phyloP scores from a whole-genome alignment of 2,797 vertebrate species.

The Mus minutoides region DNA sequence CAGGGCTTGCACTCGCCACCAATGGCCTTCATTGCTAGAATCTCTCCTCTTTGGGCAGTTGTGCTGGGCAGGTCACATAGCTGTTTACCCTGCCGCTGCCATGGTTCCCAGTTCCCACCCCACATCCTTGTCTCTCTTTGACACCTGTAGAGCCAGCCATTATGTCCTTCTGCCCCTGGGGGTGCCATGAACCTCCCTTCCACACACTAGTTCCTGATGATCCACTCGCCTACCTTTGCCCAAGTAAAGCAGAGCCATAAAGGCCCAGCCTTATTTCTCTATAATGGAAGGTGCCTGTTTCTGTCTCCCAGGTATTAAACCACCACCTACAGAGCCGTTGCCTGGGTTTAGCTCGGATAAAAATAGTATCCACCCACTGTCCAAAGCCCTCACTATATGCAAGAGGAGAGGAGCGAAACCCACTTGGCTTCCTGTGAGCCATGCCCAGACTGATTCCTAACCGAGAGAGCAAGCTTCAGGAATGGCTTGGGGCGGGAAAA shows the following conservation, averaged over 20 bases:
- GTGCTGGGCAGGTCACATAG: not conserved
- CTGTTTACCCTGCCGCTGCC: not conserved
- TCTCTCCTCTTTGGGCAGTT: slow-evolving; percentile 22
- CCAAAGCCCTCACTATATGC: not conserved
- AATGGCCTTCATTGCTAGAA: not conserved
- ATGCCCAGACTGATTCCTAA: not conserved
- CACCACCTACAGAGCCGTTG: not conserved
- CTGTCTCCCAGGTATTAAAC: not conserved
- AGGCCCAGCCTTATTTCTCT: not conserved
- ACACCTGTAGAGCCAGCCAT: not conserved
- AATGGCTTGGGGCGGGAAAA: too few species aligned
- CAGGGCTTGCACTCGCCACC: not conserved
- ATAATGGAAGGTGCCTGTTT: not conserved
- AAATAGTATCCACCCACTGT: not conserved
- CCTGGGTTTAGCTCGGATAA: not conserved
- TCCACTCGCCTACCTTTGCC: not conserved
- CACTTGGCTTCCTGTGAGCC: not conserved
- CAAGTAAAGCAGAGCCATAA: not conserved
- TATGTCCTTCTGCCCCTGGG: not conserved
- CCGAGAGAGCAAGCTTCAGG: not conserved
- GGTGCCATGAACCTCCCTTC: not conserved
- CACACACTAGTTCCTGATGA: not conserved
- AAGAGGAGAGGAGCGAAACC: not conserved
- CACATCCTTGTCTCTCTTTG: not conserved
- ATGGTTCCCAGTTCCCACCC: too few species aligned